phyloP scores from a whole-genome alignment of 2,113 vertebrate genomes.

The Elanoides forficatus region DNA sequence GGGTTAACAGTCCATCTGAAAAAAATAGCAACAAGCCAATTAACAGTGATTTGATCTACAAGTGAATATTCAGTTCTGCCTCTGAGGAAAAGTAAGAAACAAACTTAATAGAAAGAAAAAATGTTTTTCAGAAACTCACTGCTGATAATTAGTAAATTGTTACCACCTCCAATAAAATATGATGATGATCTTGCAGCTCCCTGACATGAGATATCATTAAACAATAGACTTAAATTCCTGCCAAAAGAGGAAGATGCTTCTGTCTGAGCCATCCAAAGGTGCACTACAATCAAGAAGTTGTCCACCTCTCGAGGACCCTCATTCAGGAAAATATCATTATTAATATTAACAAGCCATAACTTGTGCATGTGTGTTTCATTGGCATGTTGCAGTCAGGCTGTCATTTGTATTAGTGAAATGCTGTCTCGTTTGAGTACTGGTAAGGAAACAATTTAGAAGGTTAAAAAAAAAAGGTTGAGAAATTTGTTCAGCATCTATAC shows the following conservation, averaged over 20 bases:
- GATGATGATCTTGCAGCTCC: neutral
- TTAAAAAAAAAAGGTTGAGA: neutral
- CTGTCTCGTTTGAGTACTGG: neutral
- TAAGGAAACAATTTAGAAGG: neutral
- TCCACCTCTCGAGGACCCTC: neutral
- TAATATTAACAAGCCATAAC: neutral
- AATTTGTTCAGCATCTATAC: neutral
- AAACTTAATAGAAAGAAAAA: slow-evolving; percentile 50
- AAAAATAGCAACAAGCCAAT: neutral
- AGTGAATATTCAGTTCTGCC: slow-evolving; percentile 50
- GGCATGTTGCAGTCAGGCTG: neutral
- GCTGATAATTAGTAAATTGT: slow-evolving; percentile 47
- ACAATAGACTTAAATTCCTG: neutral
- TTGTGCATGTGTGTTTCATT: neutral
- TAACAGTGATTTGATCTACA: slow-evolving; percentile 37
- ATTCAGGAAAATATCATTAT: neutral
- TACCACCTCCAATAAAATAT: slow-evolving; percentile 17
- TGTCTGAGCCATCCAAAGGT: neutral
- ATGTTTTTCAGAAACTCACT: slow-evolving; percentile 28
- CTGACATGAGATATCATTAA: neutral
- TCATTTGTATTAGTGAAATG: slow-evolving; percentile 9
- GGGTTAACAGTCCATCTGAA: neutral
- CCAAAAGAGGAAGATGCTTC: neutral
- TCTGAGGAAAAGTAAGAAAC: slow-evolving; percentile 43
- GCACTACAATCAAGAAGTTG: neutral